Conservation (phyloP, 2,888 invertebrate species). For the Didymodactylos carnosus region DNA sequence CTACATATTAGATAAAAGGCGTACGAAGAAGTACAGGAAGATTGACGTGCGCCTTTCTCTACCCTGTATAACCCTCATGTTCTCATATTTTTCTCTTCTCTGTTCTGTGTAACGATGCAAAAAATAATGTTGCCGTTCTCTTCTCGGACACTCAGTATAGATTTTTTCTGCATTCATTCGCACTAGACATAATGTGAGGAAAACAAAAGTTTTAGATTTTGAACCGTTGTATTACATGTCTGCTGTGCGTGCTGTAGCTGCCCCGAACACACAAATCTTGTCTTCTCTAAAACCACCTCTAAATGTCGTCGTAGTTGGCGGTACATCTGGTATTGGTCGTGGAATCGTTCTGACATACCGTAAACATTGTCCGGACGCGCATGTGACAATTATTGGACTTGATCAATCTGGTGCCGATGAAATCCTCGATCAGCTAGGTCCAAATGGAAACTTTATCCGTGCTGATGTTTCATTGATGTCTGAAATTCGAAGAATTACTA, state of each 20-base stretch:
- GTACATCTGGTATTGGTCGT: not conserved
- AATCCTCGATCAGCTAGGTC: not conserved
- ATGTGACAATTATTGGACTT: not conserved
- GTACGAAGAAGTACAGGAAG: no score
- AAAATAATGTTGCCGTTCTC: no score
- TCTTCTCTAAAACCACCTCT: not conserved
- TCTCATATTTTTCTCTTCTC: no score
- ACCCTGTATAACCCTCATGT: no score
- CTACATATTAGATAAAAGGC: no score
- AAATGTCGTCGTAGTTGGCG: not conserved
- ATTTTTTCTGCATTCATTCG: no score
- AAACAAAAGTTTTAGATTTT: not conserved
- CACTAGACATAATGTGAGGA: not conserved
- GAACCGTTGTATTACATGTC: no score
- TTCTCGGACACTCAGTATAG: no score
- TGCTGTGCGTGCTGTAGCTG: not conserved
- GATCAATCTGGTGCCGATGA: not conserved
- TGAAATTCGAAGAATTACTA: not conserved
- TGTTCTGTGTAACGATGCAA: no score
- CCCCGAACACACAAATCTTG: not conserved
- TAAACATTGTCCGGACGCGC: not conserved
- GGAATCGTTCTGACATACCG: not conserved
- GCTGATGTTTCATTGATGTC: not conserved
- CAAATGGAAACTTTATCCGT: not conserved
- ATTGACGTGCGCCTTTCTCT: no score